These are phyloP conservation scores for Ptilorrhoa leucosticta DNA, from an alignment of 2,113 vertebrate genomes.

Conservation along the genomic window DNA sequence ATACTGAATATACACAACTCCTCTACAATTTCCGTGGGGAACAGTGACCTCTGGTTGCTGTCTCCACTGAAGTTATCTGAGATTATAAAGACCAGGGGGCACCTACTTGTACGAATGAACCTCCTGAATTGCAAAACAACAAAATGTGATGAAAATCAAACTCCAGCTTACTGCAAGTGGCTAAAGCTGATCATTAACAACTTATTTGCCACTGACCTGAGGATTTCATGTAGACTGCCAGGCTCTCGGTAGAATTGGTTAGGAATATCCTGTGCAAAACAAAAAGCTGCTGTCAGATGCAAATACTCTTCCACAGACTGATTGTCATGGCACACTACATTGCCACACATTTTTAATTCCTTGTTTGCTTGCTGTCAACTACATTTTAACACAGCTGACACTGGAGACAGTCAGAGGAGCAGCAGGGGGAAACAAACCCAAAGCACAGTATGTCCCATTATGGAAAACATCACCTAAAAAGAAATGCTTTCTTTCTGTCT, in stretches of 20 bases:
- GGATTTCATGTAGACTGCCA: conserved; percentile 81
- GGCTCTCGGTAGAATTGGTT: conserved; percentile 94
- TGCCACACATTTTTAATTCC: background rate
- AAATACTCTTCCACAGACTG: background rate
- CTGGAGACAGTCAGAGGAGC: background rate
- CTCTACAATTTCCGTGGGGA: conserved; percentile 84
- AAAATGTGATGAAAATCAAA: background rate
- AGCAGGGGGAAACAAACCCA: background rate
- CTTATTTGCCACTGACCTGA: conserved; percentile 79
- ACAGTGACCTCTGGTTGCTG: conserved; percentile 81
- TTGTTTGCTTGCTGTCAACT: background rate
- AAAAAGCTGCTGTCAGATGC: background rate
- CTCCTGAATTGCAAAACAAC: conserved; percentile 68
- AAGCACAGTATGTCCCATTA: accelerated
- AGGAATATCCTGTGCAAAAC: conserved; percentile 85
- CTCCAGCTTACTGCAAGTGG: background rate
- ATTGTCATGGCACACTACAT: accelerated
- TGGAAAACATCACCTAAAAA: background rate
- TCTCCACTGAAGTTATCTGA: conserved; percentile 88
- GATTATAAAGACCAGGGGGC: conserved; percentile 87
- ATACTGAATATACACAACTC: conserved; percentile 82
- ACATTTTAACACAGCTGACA: background rate
- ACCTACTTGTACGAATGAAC: conserved; percentile 78
- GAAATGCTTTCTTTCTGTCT: background rate
- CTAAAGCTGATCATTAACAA: background rate